A percentile compares a stretch with the other conserved stretches of the same genome.
These are phyloP conservation scores for Ondatra zibethicus DNA, from an alignment of 2,113 vertebrate species.

Conservation along the genomic window DNA sequence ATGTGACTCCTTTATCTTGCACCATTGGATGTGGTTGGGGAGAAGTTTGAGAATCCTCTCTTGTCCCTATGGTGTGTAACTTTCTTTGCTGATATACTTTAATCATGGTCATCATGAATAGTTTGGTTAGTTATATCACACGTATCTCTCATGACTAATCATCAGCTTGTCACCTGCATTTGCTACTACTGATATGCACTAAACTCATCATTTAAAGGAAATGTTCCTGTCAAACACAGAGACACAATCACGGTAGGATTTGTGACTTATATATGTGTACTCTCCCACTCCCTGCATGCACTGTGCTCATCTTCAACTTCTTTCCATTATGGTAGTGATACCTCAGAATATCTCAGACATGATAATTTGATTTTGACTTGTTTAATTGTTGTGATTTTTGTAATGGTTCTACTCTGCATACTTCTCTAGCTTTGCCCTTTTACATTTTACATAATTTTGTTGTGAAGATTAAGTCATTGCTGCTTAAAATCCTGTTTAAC, in stretches of 20 bases:
- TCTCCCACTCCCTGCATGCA: neutral
- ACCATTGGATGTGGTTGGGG: neutral
- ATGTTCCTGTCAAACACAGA: neutral
- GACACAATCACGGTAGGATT: neutral
- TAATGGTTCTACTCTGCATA: neutral
- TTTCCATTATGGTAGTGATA: neutral
- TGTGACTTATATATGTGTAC: neutral
- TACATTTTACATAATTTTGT: neutral
- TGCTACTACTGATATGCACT: neutral
- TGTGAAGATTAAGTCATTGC: neutral
- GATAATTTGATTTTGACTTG: neutral
- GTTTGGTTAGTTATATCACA: neutral
- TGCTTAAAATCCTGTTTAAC: neutral
- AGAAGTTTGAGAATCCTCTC: neutral
- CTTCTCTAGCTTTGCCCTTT: neutral
- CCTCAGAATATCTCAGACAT: neutral
- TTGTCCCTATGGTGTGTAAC: neutral
- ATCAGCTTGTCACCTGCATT: neutral
- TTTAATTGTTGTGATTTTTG: neutral
- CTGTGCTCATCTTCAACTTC: neutral
- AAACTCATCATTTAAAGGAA: neutral
- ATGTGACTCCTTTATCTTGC: neutral
- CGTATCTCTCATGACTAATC: neutral
- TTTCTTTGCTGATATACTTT: neutral
- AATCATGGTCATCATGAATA: neutral